Evolutionary conservation across 2,888 invertebrate species (phyloP), one percentile per base, ranked within the genome.

Genomic region (Parochlus steinenii): DNA sequence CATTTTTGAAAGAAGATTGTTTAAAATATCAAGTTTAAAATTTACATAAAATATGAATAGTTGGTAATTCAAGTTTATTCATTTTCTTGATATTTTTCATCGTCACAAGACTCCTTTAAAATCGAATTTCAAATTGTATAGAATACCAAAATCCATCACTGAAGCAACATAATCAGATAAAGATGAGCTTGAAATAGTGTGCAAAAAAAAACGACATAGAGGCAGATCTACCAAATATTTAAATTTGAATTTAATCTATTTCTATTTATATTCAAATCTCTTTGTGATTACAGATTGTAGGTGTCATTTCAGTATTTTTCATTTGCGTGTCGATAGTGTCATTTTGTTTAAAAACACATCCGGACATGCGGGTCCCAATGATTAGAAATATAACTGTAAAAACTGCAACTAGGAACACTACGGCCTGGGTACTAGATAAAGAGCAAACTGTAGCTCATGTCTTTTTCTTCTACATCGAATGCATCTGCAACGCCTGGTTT

Each of bases 291-390:
- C 77, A 98, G 95, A 82, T 93, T 52, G 86, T 98, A 58, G 95
- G 95, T 49, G 83, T 95, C 45, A 77, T 95, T 58, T 97, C 95
- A 46, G 93, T 99, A 54, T 95, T 97, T 71, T 99, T 99, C 74
- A 97, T 98, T 61, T 90, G 95, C 67, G 85, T 95, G 46, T 98
- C 97, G 46, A 98, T 98, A 59, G 69, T 97, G 61, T 93, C 97
- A 48, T 99, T 99, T 69, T 99, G 98, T 67, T 73, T 98, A 56
- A 99, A 99, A 70, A 99, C 98, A 31, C 97, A 97, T 63, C 97
- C 98, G 44, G 95, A 90, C 62, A 86, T 95, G 85, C 70, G 93
- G 51, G 86, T 87, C 51, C 92, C 92, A 43, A 74, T 81, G 49
- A 80, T 90, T 46, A 68, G 70, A 49, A 81, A 83, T 62, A 71